Evolutionary conservation across 2,888 invertebrate genomes (phyloP).

Genomic region (Furcula furcula): DNA sequence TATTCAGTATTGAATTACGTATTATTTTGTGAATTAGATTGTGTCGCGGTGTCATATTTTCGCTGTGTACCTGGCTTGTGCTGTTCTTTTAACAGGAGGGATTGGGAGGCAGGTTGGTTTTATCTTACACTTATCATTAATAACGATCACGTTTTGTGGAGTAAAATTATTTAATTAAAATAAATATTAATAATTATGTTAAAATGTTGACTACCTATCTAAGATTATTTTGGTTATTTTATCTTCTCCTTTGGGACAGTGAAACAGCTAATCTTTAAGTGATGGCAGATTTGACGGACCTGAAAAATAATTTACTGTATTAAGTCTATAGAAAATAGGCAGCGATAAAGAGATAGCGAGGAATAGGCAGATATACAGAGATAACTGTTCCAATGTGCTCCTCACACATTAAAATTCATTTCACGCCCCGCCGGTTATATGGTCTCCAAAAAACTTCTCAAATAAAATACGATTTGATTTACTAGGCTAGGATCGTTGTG

Average conservation of each 20-base stretch:
- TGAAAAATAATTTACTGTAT: slow-evolving; percentile 71
- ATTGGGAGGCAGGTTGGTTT: slow-evolving; percentile 58
- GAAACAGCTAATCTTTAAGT: slow-evolving; percentile 94
- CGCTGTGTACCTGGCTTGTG: slow-evolving; percentile 53
- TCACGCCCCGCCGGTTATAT: too few species aligned
- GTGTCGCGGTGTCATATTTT: slow-evolving; percentile 72
- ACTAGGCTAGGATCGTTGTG: too few species aligned
- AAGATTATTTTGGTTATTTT: slow-evolving; percentile 29
- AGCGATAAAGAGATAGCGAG: too few species aligned
- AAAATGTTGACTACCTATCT: neutral
- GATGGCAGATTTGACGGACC: slow-evolving; percentile 96
- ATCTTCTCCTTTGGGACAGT: slow-evolving; percentile 53
- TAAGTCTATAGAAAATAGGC: too few species aligned
- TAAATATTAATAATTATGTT: neutral
- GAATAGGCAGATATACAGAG: too few species aligned
- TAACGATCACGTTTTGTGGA: slow-evolving; percentile 1
- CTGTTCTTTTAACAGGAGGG: slow-evolving; percentile 50
- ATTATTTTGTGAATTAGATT: slow-evolving; percentile 81
- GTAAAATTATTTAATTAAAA: slow-evolving; percentile 10
- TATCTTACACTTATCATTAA: slow-evolving; percentile 13
- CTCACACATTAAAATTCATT: too few species aligned
- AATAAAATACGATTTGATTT: too few species aligned
- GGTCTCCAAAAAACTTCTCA: too few species aligned
- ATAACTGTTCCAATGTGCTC: too few species aligned
- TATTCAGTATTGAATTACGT: slow-evolving; percentile 75